phyloP scores from a whole-genome alignment of 2,113 vertebrate species.

The Tachysurus vachellii region DNA sequence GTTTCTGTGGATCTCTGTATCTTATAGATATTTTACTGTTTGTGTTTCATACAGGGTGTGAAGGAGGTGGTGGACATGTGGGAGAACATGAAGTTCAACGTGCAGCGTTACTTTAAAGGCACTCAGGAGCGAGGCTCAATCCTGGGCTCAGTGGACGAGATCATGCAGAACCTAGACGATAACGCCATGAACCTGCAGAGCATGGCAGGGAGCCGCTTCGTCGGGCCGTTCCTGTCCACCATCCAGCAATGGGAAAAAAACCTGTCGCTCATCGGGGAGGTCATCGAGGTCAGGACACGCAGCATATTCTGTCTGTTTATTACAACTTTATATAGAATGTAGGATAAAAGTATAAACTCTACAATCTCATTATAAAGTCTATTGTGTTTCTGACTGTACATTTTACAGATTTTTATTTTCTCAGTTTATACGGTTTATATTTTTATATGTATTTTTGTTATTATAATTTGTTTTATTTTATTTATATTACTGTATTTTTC shows the following conservation, averaged over 20 bases:
- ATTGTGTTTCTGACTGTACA: neutral
- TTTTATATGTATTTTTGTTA: neutral
- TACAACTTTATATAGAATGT: neutral
- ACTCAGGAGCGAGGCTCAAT: constrained; percentile 83
- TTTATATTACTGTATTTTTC: too few relatives aligned
- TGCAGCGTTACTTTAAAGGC: constrained; percentile 85
- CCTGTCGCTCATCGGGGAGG: constrained; percentile 89
- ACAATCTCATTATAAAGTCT: neutral
- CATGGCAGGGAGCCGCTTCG: constrained; percentile 87
- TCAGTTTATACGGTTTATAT: too few relatives aligned
- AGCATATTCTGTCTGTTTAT: neutral
- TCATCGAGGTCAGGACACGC: constrained; percentile 83
- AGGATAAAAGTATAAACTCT: neutral
- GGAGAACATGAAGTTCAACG: constrained; percentile 87
- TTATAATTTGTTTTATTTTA: neutral
- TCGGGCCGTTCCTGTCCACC: constrained; percentile 84
- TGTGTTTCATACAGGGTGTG: constrained; percentile 75
- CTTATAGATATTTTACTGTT: neutral
- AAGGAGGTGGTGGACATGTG: constrained; percentile 89
- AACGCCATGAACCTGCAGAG: constrained; percentile 89
- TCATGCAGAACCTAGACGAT: constrained; percentile 87
- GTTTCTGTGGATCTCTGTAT: neutral
- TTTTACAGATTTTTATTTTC: neutral
- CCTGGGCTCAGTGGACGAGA: constrained; percentile 85
- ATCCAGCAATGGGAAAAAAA: constrained; percentile 90